phyloP scores from a whole-genome alignment of 2,113 vertebrate species.

The Tragulus kanchil region DNA sequence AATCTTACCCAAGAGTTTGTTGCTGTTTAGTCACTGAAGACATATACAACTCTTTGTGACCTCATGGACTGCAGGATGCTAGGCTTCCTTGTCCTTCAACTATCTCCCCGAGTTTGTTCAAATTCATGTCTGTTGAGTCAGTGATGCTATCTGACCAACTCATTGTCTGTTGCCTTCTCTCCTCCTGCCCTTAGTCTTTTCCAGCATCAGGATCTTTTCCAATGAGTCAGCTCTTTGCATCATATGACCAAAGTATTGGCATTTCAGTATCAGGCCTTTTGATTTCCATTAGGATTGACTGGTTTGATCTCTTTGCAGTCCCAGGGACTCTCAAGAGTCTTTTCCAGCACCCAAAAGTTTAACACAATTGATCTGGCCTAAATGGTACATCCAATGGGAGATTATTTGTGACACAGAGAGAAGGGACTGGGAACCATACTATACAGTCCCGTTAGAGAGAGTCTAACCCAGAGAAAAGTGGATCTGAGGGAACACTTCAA shows the following conservation, averaged over 20 bases:
- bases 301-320: background rate
- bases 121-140: background rate
- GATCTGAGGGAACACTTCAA: background rate
- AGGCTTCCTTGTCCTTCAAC: background rate
- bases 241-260: background rate
- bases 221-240: background rate
- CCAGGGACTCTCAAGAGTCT: background rate
- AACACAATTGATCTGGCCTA: background rate
- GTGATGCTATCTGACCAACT: background rate
- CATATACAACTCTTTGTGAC: background rate
- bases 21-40: background rate
- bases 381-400: background rate
- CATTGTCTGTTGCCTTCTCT: background rate
- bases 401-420: background rate
- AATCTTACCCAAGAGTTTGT: background rate
- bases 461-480: background rate
- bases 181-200: background rate
- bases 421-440: background rate
- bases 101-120: background rate
- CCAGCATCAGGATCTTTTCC: background rate
- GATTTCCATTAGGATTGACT: background rate
- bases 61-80: background rate
- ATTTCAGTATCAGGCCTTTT: background rate
- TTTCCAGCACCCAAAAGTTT: background rate
- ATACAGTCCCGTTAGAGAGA: background rate